Evolutionary conservation across 2,797 vertebrate species (phyloP).

Genomic region (Poeciliopsis presidionis): DNA sequence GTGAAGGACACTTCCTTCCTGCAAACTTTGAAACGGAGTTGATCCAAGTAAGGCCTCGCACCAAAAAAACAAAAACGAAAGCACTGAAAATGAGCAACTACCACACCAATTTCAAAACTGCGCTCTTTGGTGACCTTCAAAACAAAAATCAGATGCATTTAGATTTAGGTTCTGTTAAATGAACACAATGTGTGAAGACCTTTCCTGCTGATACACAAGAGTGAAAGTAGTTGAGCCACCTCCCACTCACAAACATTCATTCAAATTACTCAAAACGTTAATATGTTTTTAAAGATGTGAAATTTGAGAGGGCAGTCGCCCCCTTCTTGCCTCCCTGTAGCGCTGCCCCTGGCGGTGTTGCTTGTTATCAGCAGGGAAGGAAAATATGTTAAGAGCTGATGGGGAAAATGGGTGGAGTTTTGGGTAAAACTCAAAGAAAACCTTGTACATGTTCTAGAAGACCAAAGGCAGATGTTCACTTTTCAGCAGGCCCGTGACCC

Average conservation of each 20-base stretch:
- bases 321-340: too few relatives aligned
- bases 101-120: background rate
- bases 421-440: background rate
- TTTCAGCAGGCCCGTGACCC: background rate
- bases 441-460: background rate
- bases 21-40: background rate
- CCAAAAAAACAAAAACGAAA: background rate
- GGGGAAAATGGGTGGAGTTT: background rate
- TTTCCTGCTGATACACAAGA: background rate
- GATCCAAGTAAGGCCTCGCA: background rate
- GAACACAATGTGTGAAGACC: background rate
- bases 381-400: background rate
- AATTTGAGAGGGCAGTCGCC: too few relatives aligned
- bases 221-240: background rate
- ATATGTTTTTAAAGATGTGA: too few relatives aligned
- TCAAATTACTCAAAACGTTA: background rate
- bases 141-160: background rate
- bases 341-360: background rate
- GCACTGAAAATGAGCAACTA: background rate
- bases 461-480: background rate
- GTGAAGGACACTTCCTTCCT: background rate
- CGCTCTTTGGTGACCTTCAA: background rate
- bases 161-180: background rate
- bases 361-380: background rate
- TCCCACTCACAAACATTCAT: background rate